Evolutionary conservation across 2,113 vertebrate species (phyloP).

Genomic region (Pollimyrus isidori): DNA sequence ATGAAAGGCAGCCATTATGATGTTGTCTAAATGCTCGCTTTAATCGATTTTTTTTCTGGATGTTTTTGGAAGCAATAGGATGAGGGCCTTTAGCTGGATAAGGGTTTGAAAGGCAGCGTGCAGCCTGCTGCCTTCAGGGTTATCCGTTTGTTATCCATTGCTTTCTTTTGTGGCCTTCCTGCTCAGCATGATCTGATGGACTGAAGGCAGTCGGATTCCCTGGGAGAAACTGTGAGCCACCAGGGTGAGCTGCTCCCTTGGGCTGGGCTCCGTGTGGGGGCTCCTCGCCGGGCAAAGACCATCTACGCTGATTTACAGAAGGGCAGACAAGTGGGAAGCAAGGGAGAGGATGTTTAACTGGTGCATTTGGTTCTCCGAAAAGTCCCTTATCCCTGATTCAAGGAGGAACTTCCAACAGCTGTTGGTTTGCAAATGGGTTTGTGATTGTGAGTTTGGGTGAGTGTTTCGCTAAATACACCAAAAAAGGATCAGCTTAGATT

Average conservation of each 20-base stretch:
- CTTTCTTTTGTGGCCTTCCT: not conserved
- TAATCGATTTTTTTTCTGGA: constrained; percentile 17
- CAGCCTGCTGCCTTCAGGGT: not conserved
- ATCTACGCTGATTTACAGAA: not conserved
- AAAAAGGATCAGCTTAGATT: not conserved
- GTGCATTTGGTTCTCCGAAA: not conserved
- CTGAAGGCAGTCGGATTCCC: constrained; percentile 10
- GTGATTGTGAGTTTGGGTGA: no score
- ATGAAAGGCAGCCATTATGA: constrained; percentile 28
- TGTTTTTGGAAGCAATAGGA: constrained; percentile 4
- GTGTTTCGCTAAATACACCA: not conserved
- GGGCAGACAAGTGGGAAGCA: not conserved
- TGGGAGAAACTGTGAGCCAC: constrained; percentile 3
- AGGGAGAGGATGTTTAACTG: not conserved
- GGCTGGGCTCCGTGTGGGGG: not conserved
- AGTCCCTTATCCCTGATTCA: not conserved
- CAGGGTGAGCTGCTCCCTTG: no score
- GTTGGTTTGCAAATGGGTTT: not conserved
- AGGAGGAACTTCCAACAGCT: not conserved
- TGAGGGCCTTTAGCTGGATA: constrained; percentile 25
- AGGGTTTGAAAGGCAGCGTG: constrained; percentile 21
- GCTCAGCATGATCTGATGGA: not conserved
- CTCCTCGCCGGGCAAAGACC: not conserved
- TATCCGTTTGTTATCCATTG: not conserved
- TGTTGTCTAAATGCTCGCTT: constrained; percentile 22